Base-by-base conservation (phyloP, 2,797 vertebrate species). In the Cirrhinus mrigala region DNA sequence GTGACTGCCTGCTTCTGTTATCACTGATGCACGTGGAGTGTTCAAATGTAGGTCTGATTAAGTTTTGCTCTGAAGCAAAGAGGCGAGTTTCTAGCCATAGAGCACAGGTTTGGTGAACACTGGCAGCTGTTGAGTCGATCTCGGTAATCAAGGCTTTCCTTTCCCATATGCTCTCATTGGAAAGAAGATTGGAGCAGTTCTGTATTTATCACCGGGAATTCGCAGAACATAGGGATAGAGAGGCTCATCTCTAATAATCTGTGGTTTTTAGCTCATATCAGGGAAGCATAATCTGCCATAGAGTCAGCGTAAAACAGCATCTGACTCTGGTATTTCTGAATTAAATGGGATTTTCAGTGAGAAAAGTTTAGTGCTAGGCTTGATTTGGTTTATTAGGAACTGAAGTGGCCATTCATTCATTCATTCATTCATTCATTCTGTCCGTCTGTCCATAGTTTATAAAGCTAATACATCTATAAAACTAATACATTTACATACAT, bases 1-100 rank as follows among this genome's bases (percentile, higher is more conserved):
- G 91, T 92, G 76, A 90, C 91, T 92, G 93, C 91, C 92, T 91
- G 91, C 91, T 93, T 90, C 88, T 79, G 89, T 94, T 93, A 50
- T 90, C 91, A 91, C 91, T 89, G 85, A 91, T 92, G 86, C 87
- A 88, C 83, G 87, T 89, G 88, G 90, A 84, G 87, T 87, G 90
- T 88, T 92, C 71, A 83, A 80, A 29, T 62, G 22, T 44, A 68
- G 58, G 14, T 84, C 22, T 54, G 83, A 86, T 27, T 81, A 76
- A 56, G 58, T 56, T 52, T 70, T 76, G 18, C 62, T 74, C 6
- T 48, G 15, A 46, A 56, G 15, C n/a, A 40, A 44, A 52, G 40
- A 87, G 29, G 18, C 2, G 1, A 14, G 27, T 71, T 44, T 84
- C 60, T 3, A 24, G 44, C 15, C 20, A 16, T 37, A 15, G 20